Evolutionary conservation across 1,140 invertebrate species (phyloP), one percentile per base, ranked within the genome.

Genomic region (Lerema accius): DNA sequence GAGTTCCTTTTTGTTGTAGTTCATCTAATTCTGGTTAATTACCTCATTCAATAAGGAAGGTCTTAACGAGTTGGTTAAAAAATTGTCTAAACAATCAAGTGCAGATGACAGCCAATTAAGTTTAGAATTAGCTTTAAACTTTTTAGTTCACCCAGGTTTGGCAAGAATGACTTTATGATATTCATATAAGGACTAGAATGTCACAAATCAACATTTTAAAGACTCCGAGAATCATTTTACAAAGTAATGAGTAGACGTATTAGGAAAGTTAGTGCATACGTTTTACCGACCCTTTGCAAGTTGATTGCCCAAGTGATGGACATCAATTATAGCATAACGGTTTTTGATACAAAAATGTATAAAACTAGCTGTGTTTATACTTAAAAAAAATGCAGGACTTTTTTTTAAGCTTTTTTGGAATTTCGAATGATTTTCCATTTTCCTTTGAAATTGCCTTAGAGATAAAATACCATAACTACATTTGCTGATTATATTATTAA

Each of bases 31-130:
- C 11, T 40, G 11, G n/a, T n/a, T n/a, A n/a, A 14, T 40, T 40
- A 40, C 17, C 14, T 15, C 14, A 11, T 23, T 23, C 16, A 46
- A 4, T 10, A 26, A 0, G 19, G 19, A 23, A 23, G 19, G 19
- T 23, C 19, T 5, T 23, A 23, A 23, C 5, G 2, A 23, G 5
- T 9, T 11, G n/a, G n/a, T n/a, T n/a, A n/a, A 46, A 46, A 46
- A 26, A 23, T n/a, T 26, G 13, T 23, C 19, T 14, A 48, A 19
- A 48, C 19, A 48, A 28, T 48, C 23, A 26, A 11, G n/a, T 32
- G 6, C 3, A 32, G 46, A 49, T 32, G 26, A 49, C n/a, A 26
- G 14, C 19, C 19, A 49, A 49, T 49, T 49, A 49, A 26, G 15
- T n/a, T n/a, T n/a, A n/a, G n/a, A n/a, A n/a, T n/a, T n/a, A n/a